These are phyloP conservation scores for Priocnemis perturbator DNA, from an alignment of 2,888 invertebrate genomes.

Conservation along the genomic window DNA sequence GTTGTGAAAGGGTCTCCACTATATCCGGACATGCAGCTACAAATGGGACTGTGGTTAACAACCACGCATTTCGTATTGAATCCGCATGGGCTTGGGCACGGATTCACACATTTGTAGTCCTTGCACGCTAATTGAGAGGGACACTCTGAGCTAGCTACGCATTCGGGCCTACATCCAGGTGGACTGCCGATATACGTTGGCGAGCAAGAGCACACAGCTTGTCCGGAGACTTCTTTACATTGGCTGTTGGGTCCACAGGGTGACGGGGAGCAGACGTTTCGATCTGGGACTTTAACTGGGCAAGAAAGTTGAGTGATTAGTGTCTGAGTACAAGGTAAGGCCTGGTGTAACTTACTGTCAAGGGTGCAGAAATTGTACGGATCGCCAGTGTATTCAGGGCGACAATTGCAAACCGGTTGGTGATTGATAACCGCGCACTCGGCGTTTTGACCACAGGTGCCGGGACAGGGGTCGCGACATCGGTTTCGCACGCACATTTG, in stretches of 20 bases:
- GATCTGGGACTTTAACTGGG: constrained; percentile 64
- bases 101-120: constrained; percentile 84
- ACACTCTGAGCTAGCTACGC: constrained; percentile 86
- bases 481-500: constrained; percentile 83
- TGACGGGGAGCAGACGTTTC: constrained; percentile 78
- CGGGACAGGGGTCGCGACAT: constrained; percentile 87
- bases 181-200: constrained; percentile 85
- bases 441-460: constrained; percentile 85
- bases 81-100: constrained; percentile 78
- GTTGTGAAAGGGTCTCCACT: constrained; percentile 85
- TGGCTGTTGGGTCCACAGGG: constrained; percentile 82
- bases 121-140: constrained; percentile 84
- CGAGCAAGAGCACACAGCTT: constrained; percentile 86
- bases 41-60: constrained; percentile 81
- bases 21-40: constrained; percentile 79
- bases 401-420: constrained; percentile 84
- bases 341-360: constrained; percentile 61
- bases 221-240: constrained; percentile 82
- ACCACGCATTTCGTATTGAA: constrained; percentile 80
- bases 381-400: constrained; percentile 82
- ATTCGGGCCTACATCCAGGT: constrained; percentile 86
- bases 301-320: not conserved
- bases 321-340: not conserved
- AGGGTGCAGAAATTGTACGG: constrained; percentile 84
- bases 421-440: constrained; percentile 85